These are phyloP conservation scores for Spodoptera litura DNA, from an alignment of 1,140 invertebrate genomes.

Conservation along the genomic window DNA sequence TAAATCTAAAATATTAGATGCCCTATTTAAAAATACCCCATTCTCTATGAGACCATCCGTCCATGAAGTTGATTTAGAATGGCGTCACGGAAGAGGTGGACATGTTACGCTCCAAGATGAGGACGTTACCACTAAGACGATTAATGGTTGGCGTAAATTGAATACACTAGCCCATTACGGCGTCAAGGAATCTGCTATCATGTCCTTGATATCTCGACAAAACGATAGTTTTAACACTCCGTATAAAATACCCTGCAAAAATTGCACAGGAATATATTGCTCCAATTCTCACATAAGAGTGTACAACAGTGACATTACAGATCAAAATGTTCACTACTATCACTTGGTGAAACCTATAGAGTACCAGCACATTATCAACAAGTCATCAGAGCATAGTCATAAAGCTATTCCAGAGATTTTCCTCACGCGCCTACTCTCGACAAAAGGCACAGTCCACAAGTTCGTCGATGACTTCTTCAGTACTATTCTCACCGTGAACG, in stretches of 20 bases:
- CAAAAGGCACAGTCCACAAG: conserved; percentile 98
- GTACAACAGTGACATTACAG: conserved; percentile 92
- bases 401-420: conserved; percentile 98
- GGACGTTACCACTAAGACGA: conserved; percentile 95
- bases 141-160: conserved; percentile 95
- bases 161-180: conserved; percentile 97
- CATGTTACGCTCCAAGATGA: conserved; percentile 97
- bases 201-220: conserved; percentile 96
- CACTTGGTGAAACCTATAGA: conserved; percentile 95
- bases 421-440: conserved; percentile 95
- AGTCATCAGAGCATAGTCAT: conserved; percentile 91
- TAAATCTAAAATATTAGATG: conserved; percentile 98
- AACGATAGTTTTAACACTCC: conserved; percentile 93
- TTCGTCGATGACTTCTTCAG: conserved; percentile 98
- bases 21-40: conserved; percentile 98
- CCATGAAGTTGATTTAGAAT: conserved; percentile 97
- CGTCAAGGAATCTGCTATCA: conserved; percentile 96
- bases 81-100: conserved; percentile 96
- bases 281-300: conserved; percentile 92
- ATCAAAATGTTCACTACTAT: conserved; percentile 90
- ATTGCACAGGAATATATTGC: conserved; percentile 92
- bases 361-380: conserved; percentile 88
- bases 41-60: conserved; percentile 96
- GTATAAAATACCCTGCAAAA: conserved; percentile 93
- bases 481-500: conserved; percentile 95